phyloP scores from a whole-genome alignment of 2,797 vertebrate genomes.

The Leucoraja ocellata region DNA sequence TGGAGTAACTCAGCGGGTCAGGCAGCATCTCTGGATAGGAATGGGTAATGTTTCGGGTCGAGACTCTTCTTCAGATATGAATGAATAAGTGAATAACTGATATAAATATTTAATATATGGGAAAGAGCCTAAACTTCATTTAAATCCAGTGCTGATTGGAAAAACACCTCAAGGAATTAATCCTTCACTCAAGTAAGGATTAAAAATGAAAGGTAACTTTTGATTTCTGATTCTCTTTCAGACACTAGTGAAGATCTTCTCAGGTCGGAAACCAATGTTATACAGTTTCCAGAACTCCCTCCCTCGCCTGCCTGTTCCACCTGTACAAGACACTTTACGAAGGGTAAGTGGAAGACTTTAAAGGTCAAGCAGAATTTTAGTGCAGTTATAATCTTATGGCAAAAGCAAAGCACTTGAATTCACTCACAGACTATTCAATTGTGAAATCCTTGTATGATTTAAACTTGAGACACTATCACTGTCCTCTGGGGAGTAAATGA shows the following conservation, averaged over 20 bases:
- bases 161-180: neutral
- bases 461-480: neutral
- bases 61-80: no score
- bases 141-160: neutral
- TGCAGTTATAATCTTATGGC: no score
- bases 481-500: neutral
- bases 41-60: no score
- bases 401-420: neutral
- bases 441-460: neutral
- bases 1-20: no score
- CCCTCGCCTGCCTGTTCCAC: conserved; percentile 77
- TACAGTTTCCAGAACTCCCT: conserved; percentile 82
- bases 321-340: conserved; percentile 68
- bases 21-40: no score
- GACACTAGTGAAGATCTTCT: conserved; percentile 83
- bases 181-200: neutral
- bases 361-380: neutral
- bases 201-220: neutral
- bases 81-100: no score
- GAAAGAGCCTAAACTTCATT: neutral
- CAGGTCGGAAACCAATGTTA: conserved; percentile 74
- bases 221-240: conserved; percentile 45
- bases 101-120: neutral
- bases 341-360: conserved; percentile 59
- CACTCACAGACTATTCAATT: neutral